Conservation (phyloP, 2,797 vertebrate species). For the Poecilia picta region DNA sequence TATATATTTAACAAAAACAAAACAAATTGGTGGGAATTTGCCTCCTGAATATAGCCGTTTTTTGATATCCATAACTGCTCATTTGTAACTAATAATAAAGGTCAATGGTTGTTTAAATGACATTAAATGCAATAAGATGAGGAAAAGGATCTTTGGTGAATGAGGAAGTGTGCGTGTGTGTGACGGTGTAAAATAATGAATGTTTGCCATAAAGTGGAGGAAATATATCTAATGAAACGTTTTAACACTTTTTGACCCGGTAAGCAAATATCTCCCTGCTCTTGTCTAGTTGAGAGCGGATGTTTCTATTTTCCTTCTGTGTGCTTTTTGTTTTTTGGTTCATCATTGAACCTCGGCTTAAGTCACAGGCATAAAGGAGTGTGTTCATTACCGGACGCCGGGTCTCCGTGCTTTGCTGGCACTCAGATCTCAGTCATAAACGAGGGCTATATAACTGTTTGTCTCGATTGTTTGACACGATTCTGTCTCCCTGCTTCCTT, state of each 20-base stretch:
- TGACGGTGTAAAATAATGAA: slow-evolving; percentile 37
- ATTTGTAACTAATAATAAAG: slow-evolving; percentile 44
- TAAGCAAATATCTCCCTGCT: slow-evolving; percentile 7
- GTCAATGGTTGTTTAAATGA: slow-evolving; percentile 45
- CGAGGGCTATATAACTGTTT: slow-evolving; percentile 76
- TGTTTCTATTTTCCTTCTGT: not conserved
- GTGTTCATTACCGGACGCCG: slow-evolving; percentile 4
- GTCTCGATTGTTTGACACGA: slow-evolving; percentile 43
- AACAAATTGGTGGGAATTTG: not conserved
- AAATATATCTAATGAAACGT: slow-evolving; percentile 35
- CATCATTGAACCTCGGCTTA: slow-evolving; percentile 29
- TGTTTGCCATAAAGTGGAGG: slow-evolving; percentile 15
- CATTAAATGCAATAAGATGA: slow-evolving; percentile 65
- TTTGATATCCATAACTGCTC: slow-evolving; percentile 36
- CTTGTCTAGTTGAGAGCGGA: slow-evolving; percentile 11
- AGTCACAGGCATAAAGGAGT: slow-evolving; percentile 29
- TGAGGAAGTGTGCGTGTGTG: slow-evolving; percentile 40
- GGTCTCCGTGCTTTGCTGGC: slow-evolving; percentile 7
- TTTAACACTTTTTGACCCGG: slow-evolving; percentile 5
- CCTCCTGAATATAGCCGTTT: slow-evolving; percentile 17
- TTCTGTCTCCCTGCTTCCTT: slow-evolving; percentile 41
- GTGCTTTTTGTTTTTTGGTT: slow-evolving; percentile 8
- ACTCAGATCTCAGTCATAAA: slow-evolving; percentile 55
- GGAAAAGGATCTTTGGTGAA: slow-evolving; percentile 37
- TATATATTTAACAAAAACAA: not conserved